Conservation (phyloP, 2,888 invertebrate species). For the Volucella zonaria region DNA sequence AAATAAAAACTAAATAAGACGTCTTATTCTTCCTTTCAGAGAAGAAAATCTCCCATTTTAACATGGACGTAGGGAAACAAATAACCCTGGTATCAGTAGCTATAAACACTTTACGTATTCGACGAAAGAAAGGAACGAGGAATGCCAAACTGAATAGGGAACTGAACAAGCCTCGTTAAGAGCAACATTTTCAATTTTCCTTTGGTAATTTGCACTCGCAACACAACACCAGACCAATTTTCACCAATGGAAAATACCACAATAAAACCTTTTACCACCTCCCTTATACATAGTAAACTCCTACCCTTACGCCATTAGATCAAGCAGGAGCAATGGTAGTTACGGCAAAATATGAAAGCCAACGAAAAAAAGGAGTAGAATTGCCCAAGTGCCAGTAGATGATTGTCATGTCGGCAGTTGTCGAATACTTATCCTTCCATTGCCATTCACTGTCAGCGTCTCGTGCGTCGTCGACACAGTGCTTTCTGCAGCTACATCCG, state of each 20-base stretch:
- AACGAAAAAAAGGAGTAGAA: conserved; percentile 3
- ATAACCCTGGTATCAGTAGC: conserved; percentile 23
- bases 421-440: conserved; percentile 51
- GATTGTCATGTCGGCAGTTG: conserved; percentile 62
- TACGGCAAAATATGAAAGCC: conserved; percentile 44
- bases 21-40: conserved; percentile 18
- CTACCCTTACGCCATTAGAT: conserved; percentile 43
- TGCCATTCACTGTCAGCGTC: neutral
- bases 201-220: conserved; percentile 63
- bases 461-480: too few species aligned
- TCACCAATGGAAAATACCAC: conserved; percentile 60
- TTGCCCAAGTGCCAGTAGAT: conserved; percentile 52
- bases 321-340: conserved; percentile 61
- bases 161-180: conserved; percentile 52
- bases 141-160: conserved; percentile 21
- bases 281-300: neutral
- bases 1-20: conserved; percentile 55
- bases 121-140: conserved; percentile 9
- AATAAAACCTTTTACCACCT: conserved; percentile 58
- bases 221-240: conserved; percentile 49
- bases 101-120: conserved; percentile 60
- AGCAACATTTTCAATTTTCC: conserved; percentile 67
- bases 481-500: conserved; percentile 11
- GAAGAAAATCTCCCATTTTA: neutral
- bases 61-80: conserved; percentile 17